Base-by-base conservation (phyloP, 2,797 vertebrate genomes). In the Coccyzus lansbergi region DNA sequence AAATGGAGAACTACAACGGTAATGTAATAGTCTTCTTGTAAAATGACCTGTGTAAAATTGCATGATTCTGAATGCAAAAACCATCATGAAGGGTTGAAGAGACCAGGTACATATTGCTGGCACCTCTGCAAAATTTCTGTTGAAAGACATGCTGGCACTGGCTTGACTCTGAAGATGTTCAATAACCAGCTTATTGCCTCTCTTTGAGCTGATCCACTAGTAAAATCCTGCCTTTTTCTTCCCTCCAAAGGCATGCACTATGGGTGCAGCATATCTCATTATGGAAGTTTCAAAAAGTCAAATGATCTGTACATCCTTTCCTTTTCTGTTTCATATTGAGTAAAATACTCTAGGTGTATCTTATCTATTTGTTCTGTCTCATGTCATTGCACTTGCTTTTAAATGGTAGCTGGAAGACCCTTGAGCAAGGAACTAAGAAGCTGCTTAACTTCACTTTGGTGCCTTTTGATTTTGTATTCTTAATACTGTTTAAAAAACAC, bases 211-310 rank as follows among this genome's bases (percentile, higher is more conserved):
- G 33, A 93, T 19, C 34, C 63, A 84, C 82, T 67, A 69, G 31
- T 55, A 85, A 80, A 95, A 90, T 71, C 40, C 34, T 29, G 34
- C 38, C 55, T 29, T 65, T 78, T 86, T 49, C 58, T 71, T 70
- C 83, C 68, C 60, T 62, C 55, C 75, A 88, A 72, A 46, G 92
- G 31, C 31, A 92, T 22, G 33, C 18, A 44, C 76, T 92, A 69
- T 44, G 7, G 26, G 38, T 34, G 24, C 20, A 36, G 77, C 94
- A 59, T 51, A 90, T 77, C 38, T 75, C 55, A 33, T 48, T 87
- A 70, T 59, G 70, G 77, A 44, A 52, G 52, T 56, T 95, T 63
- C 55, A 77, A 77, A 59, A 95, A 93, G 59, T 49, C 80, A 84
- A 34, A 26, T 29, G 14, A 10, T 63, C 40, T 86, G 15, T 67